These are phyloP conservation scores for Mobula birostris DNA, from an alignment of 2,113 vertebrate species.

Conservation along the genomic window DNA sequence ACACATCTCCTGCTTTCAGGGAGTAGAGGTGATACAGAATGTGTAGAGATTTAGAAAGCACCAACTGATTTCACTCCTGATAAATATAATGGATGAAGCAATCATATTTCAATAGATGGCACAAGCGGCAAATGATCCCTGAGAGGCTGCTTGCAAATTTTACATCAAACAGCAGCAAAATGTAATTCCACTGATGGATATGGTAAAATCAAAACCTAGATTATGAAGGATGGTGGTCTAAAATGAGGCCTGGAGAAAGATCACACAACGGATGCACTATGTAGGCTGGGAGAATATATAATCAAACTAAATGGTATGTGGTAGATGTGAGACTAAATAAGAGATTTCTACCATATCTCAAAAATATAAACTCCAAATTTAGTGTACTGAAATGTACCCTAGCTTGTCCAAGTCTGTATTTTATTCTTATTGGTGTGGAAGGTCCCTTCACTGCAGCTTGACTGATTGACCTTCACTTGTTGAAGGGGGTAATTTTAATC, in stretches of 20 bases:
- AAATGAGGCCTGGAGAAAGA: background rate
- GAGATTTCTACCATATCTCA: background rate
- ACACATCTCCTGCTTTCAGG: too few relatives aligned
- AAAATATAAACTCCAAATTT: background rate
- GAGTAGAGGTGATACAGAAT: too few relatives aligned
- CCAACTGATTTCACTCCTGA: too few relatives aligned
- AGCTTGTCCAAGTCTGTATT: too few relatives aligned
- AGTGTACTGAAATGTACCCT: background rate
- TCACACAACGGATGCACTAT: background rate
- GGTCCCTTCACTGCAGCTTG: background rate
- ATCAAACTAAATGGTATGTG: background rate
- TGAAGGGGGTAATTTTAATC: too few relatives aligned
- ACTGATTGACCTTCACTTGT: too few relatives aligned
- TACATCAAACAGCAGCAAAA: background rate
- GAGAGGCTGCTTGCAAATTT: background rate
- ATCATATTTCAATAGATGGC: too few relatives aligned
- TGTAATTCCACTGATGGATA: background rate
- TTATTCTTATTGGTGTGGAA: background rate
- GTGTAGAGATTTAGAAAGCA: too few relatives aligned
- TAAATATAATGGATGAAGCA: too few relatives aligned
- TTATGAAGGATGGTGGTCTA: background rate
- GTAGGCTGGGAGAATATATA: background rate
- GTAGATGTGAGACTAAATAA: background rate
- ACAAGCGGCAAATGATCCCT: too few relatives aligned
- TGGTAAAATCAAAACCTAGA: background rate